Evolutionary conservation across 2,797 vertebrate genomes (phyloP).

Genomic region (Notolepis coatsorum): DNA sequence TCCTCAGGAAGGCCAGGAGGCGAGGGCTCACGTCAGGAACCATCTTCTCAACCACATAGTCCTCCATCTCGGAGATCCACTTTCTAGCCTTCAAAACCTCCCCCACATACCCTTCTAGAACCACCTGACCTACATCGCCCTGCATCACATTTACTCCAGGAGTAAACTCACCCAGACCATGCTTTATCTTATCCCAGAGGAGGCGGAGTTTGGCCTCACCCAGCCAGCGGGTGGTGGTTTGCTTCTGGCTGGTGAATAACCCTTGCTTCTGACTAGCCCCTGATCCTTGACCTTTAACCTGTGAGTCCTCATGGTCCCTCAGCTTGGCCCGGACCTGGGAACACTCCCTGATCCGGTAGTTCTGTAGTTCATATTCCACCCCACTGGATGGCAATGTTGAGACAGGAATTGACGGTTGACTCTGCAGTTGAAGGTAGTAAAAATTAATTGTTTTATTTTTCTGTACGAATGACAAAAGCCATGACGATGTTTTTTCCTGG

Average conservation of each 20-base stretch:
- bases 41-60: conserved; percentile 34
- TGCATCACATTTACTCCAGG: conserved; percentile 33
- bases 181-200: conserved; percentile 37
- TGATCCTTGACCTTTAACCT: not conserved
- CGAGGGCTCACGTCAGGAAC: conserved; percentile 37
- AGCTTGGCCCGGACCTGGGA: conserved; percentile 40
- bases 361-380: conserved; percentile 33
- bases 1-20: conserved; percentile 52
- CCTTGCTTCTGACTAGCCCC: not conserved
- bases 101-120: conserved; percentile 36
- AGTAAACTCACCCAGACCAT: conserved; percentile 9
- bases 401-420: not conserved
- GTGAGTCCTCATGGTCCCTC: not conserved
- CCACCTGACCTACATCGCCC: conserved; percentile 29
- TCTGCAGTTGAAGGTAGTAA: conserved; percentile 28
- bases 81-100: conserved; percentile 44
- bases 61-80: conserved; percentile 20
- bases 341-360: conserved; percentile 42
- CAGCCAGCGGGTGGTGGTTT: conserved; percentile 25
- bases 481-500: too few relatives aligned
- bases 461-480: too few relatives aligned
- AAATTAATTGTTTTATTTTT: not conserved
- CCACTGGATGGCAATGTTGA: conserved; percentile 1
- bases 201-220: conserved; percentile 52
- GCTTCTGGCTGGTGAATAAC: not conserved